A percentile compares a stretch with the other conserved stretches of the same genome.
These are phyloP conservation scores for Augochlora pura DNA, from an alignment of 1,140 invertebrate species.

Conservation along the genomic window DNA sequence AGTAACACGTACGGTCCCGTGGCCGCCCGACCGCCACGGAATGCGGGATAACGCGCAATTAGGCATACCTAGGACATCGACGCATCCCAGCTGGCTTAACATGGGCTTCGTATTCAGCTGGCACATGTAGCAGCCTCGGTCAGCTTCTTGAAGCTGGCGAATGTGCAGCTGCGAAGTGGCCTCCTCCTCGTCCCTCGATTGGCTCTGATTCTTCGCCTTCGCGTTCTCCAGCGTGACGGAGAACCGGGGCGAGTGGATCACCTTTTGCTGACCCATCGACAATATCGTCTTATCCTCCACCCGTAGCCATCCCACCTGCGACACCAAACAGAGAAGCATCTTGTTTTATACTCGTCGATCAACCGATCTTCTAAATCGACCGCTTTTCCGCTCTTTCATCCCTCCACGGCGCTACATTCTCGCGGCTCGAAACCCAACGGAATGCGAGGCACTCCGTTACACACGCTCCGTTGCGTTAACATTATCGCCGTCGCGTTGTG, in stretches of 20 bases:
- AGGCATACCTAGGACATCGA: slow-evolving; percentile 90
- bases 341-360: background rate
- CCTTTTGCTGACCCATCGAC: slow-evolving; percentile 81
- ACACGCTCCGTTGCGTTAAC: slow-evolving; percentile 1
- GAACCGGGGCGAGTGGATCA: slow-evolving; percentile 81
- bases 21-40: slow-evolving; percentile 51
- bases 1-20: slow-evolving; percentile 29
- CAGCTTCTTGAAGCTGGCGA: slow-evolving; percentile 78
- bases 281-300: slow-evolving; percentile 82
- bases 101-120: slow-evolving; percentile 94
- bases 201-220: slow-evolving; percentile 70
- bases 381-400: too few relatives aligned
- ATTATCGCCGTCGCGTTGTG: background rate
- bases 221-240: slow-evolving; percentile 79
- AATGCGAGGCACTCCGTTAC: background rate
- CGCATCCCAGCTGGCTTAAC: slow-evolving; percentile 92
- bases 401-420: background rate
- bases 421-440: background rate
- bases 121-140: slow-evolving; percentile 89
- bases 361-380: too few relatives aligned
- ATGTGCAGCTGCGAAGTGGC: slow-evolving; percentile 81
- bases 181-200: slow-evolving; percentile 69
- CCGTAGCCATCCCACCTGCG: slow-evolving; percentile 83
- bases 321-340: slow-evolving; percentile 17
- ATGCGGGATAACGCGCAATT: slow-evolving; percentile 71